Evolutionary conservation across 2,888 invertebrate genomes (phyloP).

Genomic region (Eumerus sabulonum): DNA sequence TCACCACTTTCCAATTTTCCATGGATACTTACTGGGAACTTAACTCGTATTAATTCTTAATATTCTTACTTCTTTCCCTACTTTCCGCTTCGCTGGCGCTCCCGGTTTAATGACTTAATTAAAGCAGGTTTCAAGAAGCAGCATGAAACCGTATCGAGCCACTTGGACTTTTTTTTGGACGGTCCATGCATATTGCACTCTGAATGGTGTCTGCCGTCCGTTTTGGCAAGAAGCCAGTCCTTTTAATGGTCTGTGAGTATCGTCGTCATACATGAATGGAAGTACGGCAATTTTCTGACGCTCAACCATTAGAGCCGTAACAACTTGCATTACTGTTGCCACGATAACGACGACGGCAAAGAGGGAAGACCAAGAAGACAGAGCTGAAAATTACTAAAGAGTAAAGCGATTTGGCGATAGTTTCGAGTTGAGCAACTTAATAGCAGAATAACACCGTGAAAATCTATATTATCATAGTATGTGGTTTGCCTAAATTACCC

Average conservation of each 20-base stretch:
- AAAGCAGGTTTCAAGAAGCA: constrained; percentile 35
- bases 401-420: constrained; percentile 19
- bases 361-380: background rate
- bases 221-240: constrained; percentile 51
- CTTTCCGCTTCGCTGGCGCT: background rate
- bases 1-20: constrained; percentile 26
- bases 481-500: background rate
- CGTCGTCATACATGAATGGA: constrained; percentile 28
- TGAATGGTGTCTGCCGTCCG: constrained; percentile 2
- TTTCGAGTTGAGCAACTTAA: constrained; percentile 28
- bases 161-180: too few relatives aligned
- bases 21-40: constrained; percentile 29
- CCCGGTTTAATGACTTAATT: constrained; percentile 55
- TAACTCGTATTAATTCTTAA: constrained; percentile 52
- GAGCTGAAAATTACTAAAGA: constrained; percentile 21
- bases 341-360: too few relatives aligned
- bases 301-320: too few relatives aligned
- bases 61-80: constrained; percentile 15
- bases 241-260: constrained; percentile 56
- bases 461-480: too few relatives aligned
- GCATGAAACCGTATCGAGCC: background rate
- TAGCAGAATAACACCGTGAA: constrained; percentile 49
- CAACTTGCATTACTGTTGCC: too few relatives aligned
- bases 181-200: constrained; percentile 20
- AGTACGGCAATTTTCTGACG: constrained; percentile 49